These are phyloP conservation scores for Macroramphosus scolopax DNA, from an alignment of 2,797 vertebrate genomes.

Conservation along the genomic window DNA sequence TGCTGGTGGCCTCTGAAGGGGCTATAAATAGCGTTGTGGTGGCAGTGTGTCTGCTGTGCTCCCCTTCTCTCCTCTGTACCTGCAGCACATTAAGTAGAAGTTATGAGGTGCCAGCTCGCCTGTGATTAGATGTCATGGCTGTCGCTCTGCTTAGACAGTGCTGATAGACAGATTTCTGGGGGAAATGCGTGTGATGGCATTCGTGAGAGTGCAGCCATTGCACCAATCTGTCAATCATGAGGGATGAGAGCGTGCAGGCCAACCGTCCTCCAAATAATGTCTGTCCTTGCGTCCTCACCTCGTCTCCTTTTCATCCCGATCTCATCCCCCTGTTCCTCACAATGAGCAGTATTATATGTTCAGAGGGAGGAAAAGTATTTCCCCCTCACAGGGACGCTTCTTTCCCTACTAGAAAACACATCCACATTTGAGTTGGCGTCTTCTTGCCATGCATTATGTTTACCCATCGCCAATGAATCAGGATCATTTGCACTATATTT, in stretches of 20 bases:
- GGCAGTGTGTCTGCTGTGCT: constrained; percentile 20
- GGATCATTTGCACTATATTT: constrained; percentile 10
- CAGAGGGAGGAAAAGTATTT: constrained; percentile 34
- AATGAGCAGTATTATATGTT: constrained; percentile 22
- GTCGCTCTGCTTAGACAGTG: constrained; percentile 85
- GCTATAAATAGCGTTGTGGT: constrained; percentile 69
- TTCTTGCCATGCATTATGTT: constrained; percentile 23
- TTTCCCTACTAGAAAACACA: constrained; percentile 32
- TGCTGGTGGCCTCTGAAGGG: constrained; percentile 64
- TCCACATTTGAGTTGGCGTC: constrained; percentile 36
- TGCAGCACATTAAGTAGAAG: constrained; percentile 73
- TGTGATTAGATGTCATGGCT: constrained; percentile 89
- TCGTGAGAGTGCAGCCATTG: constrained; percentile 77
- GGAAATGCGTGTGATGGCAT: constrained; percentile 77
- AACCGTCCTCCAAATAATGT: constrained; percentile 65
- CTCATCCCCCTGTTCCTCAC: constrained; percentile 23
- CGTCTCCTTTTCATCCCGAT: constrained; percentile 45
- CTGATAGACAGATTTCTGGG: constrained; percentile 86
- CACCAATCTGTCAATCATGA: constrained; percentile 81
- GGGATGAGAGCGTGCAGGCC: constrained; percentile 63
- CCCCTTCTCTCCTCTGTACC: constrained; percentile 56
- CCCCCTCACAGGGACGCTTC: constrained; percentile 21
- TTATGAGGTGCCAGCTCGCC: constrained; percentile 79
- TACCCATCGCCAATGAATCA: not conserved
- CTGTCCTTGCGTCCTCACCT: constrained; percentile 67